phyloP scores from a whole-genome alignment of 2,113 vertebrate genomes.

The Chamaea fasciata region DNA sequence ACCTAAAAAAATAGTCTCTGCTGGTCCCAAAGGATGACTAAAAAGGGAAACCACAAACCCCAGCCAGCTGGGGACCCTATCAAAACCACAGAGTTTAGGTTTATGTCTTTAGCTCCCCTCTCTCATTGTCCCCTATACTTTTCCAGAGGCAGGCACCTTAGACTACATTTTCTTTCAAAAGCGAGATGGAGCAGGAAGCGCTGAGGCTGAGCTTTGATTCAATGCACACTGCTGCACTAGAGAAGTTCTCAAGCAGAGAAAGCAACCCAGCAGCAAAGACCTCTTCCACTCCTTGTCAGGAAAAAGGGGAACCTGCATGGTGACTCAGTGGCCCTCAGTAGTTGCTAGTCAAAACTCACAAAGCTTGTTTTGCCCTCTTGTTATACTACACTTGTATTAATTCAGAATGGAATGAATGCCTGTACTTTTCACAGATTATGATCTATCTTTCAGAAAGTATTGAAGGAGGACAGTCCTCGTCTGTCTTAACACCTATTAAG shows the following conservation, averaged over 20 bases:
- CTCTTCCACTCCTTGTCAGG: not conserved
- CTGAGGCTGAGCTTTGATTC: not conserved
- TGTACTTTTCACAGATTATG: no score
- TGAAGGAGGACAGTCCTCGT: not conserved
- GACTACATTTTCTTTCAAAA: not conserved
- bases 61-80: fast-evolving
- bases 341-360: not conserved
- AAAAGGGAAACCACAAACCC: not conserved
- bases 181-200: fast-evolving
- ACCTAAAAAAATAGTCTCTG: not conserved
- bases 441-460: not conserved
- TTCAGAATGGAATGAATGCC: not conserved
- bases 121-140: not conserved
- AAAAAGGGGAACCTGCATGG: not conserved
- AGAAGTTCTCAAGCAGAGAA: not conserved
- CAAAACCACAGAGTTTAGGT: not conserved
- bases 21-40: not conserved
- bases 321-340: not conserved
- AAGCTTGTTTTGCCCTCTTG: not conserved
- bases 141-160: not conserved
- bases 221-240: fast-evolving
- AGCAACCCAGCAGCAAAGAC: not conserved
- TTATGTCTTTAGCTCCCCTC: not conserved
- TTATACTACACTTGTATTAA: not conserved
- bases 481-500: not conserved